Evolutionary conservation across 2,888 invertebrate species (phyloP), one percentile per base, ranked within the genome.

Genomic region (Aplocera efformata): DNA sequence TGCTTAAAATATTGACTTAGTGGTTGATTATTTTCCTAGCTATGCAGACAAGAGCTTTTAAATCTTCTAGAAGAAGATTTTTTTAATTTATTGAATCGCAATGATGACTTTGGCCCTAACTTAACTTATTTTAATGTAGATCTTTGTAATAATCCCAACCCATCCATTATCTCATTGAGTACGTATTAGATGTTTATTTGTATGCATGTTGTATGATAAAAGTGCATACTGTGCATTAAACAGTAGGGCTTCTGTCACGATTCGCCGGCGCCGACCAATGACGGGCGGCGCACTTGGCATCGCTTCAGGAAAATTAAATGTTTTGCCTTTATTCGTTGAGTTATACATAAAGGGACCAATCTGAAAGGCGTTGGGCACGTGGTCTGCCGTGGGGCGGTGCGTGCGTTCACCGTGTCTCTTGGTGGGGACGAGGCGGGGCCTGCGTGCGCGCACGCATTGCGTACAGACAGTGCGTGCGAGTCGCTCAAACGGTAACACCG

Each of bases 391-490:
- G 63, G 72, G 72, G 65, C 71, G 73, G 71, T 65, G 73, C 72
- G 63, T 71, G 74, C 60, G 62, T 52, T 36, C 37, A 50, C 36
- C 56, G 52, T 58, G 63, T 48, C 37, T 30, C 49, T 49, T 63
- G 69, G 72, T 60, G 66, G 64, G 67, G 64, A 48, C 38, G 63
- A 65, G 80, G 74, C 71, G 77, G 61, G 70, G 70, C 50, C 56
- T 68, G 76, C 79, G 80, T 74, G 65, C 65, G 84, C 82, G 82
- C 83, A 81, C 45, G 82, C 83, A 81, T 45, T 80, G 83, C 79
- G 82, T 81, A 72, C 54, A 54, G 50, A 62, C 79, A 77, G 76
- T 83, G 85, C 84, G 85, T 83, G 71, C 49, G 66, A 64, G 77
- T 58, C 75, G 69, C 68, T 72, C 68, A 58, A 51, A 48, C 39